These are phyloP conservation scores for Bombus confusus DNA, from an alignment of 1,140 invertebrate species.

Conservation along the genomic window DNA sequence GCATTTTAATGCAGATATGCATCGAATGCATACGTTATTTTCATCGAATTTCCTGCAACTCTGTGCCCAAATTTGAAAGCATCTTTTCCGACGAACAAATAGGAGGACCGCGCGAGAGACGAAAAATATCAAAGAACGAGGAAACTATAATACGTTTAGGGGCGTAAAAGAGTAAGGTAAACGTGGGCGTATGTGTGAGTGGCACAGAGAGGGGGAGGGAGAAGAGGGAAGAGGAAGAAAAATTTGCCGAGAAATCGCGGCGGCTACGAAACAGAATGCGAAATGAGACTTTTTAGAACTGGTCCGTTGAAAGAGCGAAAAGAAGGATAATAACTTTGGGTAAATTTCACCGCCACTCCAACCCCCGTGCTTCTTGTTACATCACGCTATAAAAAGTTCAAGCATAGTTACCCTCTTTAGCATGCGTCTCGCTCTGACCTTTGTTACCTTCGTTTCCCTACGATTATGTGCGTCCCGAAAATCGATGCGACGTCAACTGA, in stretches of 20 bases:
- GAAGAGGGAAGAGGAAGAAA: neutral
- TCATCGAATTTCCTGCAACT: neutral
- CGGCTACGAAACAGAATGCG: conserved; percentile 5
- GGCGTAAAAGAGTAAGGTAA: neutral
- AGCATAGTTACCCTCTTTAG: neutral
- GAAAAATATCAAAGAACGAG: too few relatives aligned
- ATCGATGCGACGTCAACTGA: neutral
- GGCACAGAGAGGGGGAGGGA: too few relatives aligned
- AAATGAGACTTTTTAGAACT: conserved; percentile 2
- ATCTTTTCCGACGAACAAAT: neutral
- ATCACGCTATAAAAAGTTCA: neutral
- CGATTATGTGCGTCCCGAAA: neutral
- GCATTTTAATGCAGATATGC: neutral
- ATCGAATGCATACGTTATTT: too few relatives aligned
- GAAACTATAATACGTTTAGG: neutral
- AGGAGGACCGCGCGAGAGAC: neutral
- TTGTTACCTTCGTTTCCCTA: neutral
- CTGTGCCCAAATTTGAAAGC: neutral
- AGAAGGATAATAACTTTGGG: conserved; percentile 12
- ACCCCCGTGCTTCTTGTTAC: neutral
- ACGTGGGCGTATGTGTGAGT: neutral
- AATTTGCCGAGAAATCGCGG: conserved; percentile 13
- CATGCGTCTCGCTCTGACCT: neutral
- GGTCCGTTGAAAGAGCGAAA: neutral
- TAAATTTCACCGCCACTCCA: neutral